Base-by-base conservation (phyloP, 2,113 vertebrate species). In the Cariama cristata region DNA sequence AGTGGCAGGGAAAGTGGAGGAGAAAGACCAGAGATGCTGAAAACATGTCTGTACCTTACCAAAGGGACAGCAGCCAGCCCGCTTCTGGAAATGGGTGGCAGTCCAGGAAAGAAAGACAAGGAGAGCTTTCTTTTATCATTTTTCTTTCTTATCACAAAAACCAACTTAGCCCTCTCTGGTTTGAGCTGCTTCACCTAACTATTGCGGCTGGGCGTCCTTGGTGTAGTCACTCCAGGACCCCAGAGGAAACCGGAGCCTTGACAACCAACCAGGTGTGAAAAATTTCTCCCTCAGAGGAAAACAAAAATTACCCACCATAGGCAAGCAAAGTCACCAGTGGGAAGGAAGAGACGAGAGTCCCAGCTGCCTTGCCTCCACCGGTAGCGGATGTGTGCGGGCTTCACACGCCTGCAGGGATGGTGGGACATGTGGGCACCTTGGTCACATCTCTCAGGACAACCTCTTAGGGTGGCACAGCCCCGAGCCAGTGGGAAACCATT, bases 321-420 rank as follows among this genome's bases (percentile, higher is more conserved):
- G 27, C 44, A 90, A 77, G 35, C 28, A 84, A 56, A 30, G 23
- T 0, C 3, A 2, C 14, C 6, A 1, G 27, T 52, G 13, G 16
- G 33, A 87, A 35, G 12, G 16, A 58, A 66, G 13, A n/a, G 8
- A 67, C 40, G 3, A 74, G 18, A 89, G 18, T 11, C 8, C 13
- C 56, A 79, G 16, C 8, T 83, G 44, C 24, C 32, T 38, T 59
- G 32, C 38, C 12, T 5, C 5, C 5, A 16, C 58, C 59, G 42
- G 21, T 1, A 80, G 33, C 2, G 3, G 69, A 53, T 0, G 2
- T 11, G 8, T 1, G 7, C 2, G 7, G 44, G 35, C 15, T 76
- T 30, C 3, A 2, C 21, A 69, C 1, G 1, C 13, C 52, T 44
- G 58, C 8, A 64, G 33, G 66, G 33, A 77, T 14, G 12, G 88